Conservation (phyloP, 2,888 invertebrate species). For the Limnephilus marmoratus region DNA sequence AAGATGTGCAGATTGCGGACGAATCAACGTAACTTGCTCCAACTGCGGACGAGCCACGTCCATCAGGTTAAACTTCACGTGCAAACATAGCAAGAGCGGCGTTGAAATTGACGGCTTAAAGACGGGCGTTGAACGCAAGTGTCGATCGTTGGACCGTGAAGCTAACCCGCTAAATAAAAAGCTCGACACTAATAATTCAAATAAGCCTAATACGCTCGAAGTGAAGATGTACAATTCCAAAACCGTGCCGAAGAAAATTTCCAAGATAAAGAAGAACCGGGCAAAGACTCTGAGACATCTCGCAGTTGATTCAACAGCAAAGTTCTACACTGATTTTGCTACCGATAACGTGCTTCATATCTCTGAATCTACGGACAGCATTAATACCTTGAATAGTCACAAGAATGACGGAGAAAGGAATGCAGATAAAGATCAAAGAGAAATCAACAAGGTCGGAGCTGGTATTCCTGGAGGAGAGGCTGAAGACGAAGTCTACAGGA, state of each 20-base stretch:
- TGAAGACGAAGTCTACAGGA: conserved; percentile 74
- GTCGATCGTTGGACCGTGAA: conserved; percentile 55
- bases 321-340: conserved; percentile 83
- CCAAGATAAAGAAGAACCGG: conserved; percentile 83
- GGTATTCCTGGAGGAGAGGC: conserved; percentile 55
- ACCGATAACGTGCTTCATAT: conserved; percentile 80
- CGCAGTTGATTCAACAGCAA: conserved; percentile 77
- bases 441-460: not conserved
- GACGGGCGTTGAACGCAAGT: conserved; percentile 41
- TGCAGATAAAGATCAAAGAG: conserved; percentile 67
- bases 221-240: conserved; percentile 82
- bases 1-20: conserved; percentile 54
- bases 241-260: conserved; percentile 83
- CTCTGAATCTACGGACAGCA: conserved; percentile 81
- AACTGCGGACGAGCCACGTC: conserved; percentile 52
- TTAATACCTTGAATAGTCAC: conserved; percentile 73
- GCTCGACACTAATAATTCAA: conserved; percentile 32
- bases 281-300: conserved; percentile 75
- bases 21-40: conserved; percentile 38
- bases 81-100: conserved; percentile 7
- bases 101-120: not conserved
- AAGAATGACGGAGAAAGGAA: conserved; percentile 70
- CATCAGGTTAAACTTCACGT: conserved; percentile 3
- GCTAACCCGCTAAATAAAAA: conserved; percentile 33
- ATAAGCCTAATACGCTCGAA: conserved; percentile 71